Evolutionary conservation across 2,888 invertebrate species (phyloP).

Genomic region (Ptilodon capucinus): DNA sequence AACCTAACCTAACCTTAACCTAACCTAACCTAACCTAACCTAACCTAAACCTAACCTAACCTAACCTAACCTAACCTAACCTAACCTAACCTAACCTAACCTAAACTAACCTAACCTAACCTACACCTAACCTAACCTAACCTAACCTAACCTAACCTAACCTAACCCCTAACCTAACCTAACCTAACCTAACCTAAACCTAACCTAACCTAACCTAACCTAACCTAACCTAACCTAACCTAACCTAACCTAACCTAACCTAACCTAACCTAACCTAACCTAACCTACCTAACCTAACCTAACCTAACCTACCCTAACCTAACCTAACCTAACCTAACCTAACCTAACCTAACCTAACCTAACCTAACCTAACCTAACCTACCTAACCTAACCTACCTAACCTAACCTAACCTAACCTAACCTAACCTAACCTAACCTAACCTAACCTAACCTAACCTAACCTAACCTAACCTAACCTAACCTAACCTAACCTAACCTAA

Average conservation of each 20-base stretch:
- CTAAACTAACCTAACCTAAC: conserved; percentile 16
- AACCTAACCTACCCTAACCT: conserved; percentile 17
- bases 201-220: conserved; percentile 18
- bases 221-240: conserved; percentile 19
- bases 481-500: conserved; percentile 18
- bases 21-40: conserved; percentile 9
- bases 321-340: conserved; percentile 17
- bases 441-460: conserved; percentile 17
- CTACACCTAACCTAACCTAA: conserved; percentile 15
- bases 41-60: conserved; percentile 9
- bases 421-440: conserved; percentile 14
- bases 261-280: conserved; percentile 14
- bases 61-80: conserved; percentile 11
- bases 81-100: conserved; percentile 11
- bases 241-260: conserved; percentile 20
- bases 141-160: conserved; percentile 15
- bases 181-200: conserved; percentile 11
- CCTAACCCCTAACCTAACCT: conserved; percentile 9
- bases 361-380: conserved; percentile 7
- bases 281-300: conserved; percentile 18
- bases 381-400: conserved; percentile 13
- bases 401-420: conserved; percentile 12
- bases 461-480: conserved; percentile 19
- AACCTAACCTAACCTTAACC: conserved; percentile 17
- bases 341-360: conserved; percentile 18